These are phyloP conservation scores for Tipula confusa DNA, from an alignment of 2,888 invertebrate genomes.

Conservation along the genomic window DNA sequence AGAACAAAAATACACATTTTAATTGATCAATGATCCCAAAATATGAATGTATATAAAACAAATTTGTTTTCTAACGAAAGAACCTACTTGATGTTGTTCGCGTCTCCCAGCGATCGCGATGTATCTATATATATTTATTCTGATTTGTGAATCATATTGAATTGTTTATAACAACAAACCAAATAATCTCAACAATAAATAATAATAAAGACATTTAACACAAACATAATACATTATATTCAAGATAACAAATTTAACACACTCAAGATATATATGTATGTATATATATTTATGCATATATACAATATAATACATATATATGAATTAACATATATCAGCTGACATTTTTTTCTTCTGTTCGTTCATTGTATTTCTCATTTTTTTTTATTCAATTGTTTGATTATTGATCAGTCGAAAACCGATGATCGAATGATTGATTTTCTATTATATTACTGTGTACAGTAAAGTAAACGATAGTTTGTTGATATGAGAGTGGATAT, in stretches of 20 bases:
- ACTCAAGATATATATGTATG: too few relatives aligned
- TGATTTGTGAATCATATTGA: not conserved
- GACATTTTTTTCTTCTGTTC: not conserved
- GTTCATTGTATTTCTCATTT: not conserved
- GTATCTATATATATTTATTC: not conserved
- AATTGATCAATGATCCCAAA: not conserved
- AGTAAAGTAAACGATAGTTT: not conserved
- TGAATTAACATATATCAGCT: not conserved
- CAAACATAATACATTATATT: not conserved
- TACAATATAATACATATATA: too few relatives aligned
- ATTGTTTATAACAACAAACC: not conserved
- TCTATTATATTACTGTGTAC: not conserved
- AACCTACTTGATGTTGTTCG: not conserved
- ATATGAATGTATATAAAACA: not conserved
- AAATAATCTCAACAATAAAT: not conserved
- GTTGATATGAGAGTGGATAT: not conserved
- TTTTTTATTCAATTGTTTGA: not conserved
- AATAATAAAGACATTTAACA: not conserved
- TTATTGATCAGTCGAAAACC: not conserved
- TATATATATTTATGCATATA: too few relatives aligned
- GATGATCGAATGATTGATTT: not conserved
- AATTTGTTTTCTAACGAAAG: not conserved
- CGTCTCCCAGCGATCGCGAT: constrained; percentile 3
- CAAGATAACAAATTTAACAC: not conserved
- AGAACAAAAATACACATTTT: not conserved